Evolutionary conservation across 2,113 vertebrate genomes (phyloP).

Genomic region (Suncus etruscus): DNA sequence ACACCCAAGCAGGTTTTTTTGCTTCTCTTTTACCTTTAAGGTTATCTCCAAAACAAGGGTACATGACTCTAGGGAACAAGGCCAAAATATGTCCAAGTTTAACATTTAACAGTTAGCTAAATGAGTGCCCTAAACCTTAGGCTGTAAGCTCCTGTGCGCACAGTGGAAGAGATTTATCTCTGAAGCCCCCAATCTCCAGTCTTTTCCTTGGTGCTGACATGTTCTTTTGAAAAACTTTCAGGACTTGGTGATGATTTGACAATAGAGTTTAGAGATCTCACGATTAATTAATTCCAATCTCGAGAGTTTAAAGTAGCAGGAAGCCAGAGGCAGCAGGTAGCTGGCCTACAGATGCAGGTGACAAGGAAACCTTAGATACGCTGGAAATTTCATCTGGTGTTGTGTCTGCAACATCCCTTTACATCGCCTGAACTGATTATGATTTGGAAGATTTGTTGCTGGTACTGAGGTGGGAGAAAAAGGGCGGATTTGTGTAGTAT

Average conservation of each 20-base stretch:
- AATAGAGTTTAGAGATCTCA: neutral
- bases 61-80: neutral
- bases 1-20: neutral
- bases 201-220: neutral
- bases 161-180: neutral
- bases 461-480: neutral
- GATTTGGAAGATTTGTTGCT: neutral
- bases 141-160: neutral
- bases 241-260: neutral
- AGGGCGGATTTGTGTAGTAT: too few species aligned
- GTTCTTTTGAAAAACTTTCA: neutral
- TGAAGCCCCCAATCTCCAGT: neutral
- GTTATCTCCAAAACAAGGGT: neutral
- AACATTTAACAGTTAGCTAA: neutral
- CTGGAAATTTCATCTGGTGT: neutral
- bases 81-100: too few species aligned
- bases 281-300: slow-evolving; percentile 62
- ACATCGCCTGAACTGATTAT: neutral
- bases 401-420: neutral
- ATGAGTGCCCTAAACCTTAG: neutral
- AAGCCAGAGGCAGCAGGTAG: slow-evolving; percentile 41
- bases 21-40: neutral
- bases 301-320: slow-evolving; percentile 64
- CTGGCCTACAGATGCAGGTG: slow-evolving; percentile 4
- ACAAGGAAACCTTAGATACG: neutral